A percentile compares a stretch with the other conserved stretches of the same genome.
phyloP scores from a whole-genome alignment of 2,113 vertebrate species.

The Etheostoma spectabile region DNA sequence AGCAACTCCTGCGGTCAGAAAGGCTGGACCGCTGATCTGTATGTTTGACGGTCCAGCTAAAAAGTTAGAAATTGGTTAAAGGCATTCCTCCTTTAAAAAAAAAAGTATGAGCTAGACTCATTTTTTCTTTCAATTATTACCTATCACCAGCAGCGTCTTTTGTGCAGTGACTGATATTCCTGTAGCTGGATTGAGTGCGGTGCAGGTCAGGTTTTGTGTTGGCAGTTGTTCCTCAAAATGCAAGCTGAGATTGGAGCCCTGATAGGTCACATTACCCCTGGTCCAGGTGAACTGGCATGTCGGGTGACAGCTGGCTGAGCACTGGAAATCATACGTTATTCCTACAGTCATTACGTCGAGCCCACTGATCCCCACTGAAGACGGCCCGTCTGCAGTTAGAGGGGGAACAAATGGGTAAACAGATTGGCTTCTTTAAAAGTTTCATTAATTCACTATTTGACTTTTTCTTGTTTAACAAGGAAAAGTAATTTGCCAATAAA shows the following conservation, averaged over 20 bases:
- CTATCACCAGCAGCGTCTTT: neutral
- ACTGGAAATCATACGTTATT: neutral
- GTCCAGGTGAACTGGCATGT: constrained; percentile 14
- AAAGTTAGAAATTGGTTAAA: neutral
- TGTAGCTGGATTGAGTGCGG: neutral
- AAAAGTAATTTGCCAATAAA: neutral
- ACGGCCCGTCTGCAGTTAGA: neutral
- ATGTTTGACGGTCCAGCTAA: constrained; percentile 7
- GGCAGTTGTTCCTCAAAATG: neutral
- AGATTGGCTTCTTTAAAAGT: neutral
- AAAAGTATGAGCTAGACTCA: neutral
- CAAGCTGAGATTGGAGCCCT: neutral
- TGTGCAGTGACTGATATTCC: neutral
- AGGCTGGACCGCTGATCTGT: neutral
- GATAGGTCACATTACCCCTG: neutral
- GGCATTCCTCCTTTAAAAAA: neutral
- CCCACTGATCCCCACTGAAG: neutral
- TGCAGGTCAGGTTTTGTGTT: constrained; percentile 4
- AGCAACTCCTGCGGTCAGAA: neutral
- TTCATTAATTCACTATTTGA: neutral
- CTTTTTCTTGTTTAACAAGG: neutral
- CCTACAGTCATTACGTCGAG: neutral
- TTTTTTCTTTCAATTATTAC: neutral
- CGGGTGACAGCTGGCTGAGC: constrained; percentile 12
- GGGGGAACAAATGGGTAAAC: neutral